These are phyloP conservation scores for Labeo calbasu DNA, from an alignment of 2,797 vertebrate genomes.

Conservation along the genomic window DNA sequence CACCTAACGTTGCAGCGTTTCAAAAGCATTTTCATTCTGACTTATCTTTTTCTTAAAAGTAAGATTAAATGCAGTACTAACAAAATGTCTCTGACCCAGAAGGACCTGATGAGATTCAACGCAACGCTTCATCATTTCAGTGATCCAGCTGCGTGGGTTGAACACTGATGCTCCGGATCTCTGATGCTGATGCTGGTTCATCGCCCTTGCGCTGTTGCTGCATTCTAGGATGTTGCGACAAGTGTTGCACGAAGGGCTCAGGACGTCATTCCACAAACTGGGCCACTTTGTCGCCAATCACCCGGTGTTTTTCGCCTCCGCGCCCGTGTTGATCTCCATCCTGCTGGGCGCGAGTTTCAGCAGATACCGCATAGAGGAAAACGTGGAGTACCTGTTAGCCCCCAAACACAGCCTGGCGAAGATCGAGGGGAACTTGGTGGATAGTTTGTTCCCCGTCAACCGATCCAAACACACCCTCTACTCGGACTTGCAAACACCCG, in stretches of 20 bases:
- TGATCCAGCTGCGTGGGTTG: conserved; percentile 38
- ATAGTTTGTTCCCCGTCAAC: conserved; percentile 95
- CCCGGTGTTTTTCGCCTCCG: conserved; percentile 96
- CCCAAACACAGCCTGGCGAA: conserved; percentile 96
- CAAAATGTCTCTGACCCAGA: conserved; percentile 29
- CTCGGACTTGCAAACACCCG: conserved; percentile 95
- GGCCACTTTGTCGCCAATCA: conserved; percentile 95
- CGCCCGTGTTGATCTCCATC: conserved; percentile 93
- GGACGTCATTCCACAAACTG: conserved; percentile 90
- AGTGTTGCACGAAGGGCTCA: conserved; percentile 94
- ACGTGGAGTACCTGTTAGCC: conserved; percentile 93
- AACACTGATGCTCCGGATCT: conserved; percentile 57
- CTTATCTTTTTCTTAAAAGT: not conserved
- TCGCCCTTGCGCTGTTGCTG: conserved; percentile 82
- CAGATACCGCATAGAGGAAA: conserved; percentile 93
- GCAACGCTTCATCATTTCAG: conserved; percentile 26
- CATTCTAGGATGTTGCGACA: conserved; percentile 98
- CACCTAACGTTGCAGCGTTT: not conserved
- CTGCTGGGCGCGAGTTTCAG: conserved; percentile 97
- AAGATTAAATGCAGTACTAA: conserved; percentile 10
- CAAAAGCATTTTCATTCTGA: not conserved
- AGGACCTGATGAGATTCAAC: conserved; percentile 34
- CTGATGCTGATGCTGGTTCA: conserved; percentile 86
- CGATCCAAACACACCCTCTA: conserved; percentile 96
- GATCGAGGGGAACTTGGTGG: conserved; percentile 96